Conservation (phyloP, 2,888 invertebrate genomes). For the Cephus sareptanus region DNA sequence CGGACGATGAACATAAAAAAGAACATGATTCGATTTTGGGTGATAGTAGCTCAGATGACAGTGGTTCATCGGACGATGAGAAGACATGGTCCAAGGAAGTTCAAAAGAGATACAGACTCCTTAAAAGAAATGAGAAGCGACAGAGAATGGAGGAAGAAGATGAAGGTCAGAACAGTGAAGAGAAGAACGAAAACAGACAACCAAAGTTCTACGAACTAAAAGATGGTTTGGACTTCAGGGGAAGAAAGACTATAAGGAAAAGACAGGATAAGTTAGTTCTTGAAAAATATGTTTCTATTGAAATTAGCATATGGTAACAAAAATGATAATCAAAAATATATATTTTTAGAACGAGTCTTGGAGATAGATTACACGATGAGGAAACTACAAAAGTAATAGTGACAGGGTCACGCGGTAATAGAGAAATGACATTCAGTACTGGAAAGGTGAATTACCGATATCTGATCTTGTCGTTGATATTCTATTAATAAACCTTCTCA, state of each 20-base stretch:
- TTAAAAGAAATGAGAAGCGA: constrained; percentile 69
- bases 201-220: constrained; percentile 74
- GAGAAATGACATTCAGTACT: constrained; percentile 83
- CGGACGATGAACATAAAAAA: constrained; percentile 50
- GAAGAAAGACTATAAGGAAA: constrained; percentile 67
- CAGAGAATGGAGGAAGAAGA: constrained; percentile 61
- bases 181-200: constrained; percentile 47
- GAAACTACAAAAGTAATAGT: constrained; percentile 68
- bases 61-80: constrained; percentile 81
- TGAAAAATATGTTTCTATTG: not conserved
- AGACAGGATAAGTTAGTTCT: constrained; percentile 68
- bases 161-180: constrained; percentile 42
- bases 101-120: constrained; percentile 78
- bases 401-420: constrained; percentile 75
- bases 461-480: not conserved
- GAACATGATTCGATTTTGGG: constrained; percentile 38
- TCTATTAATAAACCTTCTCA: not conserved
- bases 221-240: constrained; percentile 72
- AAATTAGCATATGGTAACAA: not conserved
- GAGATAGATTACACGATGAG: constrained; percentile 77
- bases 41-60: constrained; percentile 51
- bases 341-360: constrained; percentile 74
- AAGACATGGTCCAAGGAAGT: constrained; percentile 83
- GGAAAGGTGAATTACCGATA: constrained; percentile 64
- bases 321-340: not conserved